phyloP scores from a whole-genome alignment of 2,888 invertebrate genomes.

The Thymelicus sylvestris region DNA sequence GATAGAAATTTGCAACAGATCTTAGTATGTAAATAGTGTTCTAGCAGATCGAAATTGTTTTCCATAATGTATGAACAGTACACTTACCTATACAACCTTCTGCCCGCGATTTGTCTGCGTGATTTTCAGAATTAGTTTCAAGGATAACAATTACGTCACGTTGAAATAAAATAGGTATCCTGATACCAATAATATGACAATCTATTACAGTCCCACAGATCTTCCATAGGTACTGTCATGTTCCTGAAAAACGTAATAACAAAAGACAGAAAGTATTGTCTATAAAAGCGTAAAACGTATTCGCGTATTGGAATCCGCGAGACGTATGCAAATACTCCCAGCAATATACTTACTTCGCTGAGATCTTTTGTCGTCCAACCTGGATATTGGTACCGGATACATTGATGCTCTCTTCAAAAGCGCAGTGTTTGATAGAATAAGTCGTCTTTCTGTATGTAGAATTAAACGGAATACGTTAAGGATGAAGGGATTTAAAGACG shows the following conservation, averaged over 20 bases:
- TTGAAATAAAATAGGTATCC: no score
- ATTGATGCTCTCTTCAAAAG: conserved; percentile 15
- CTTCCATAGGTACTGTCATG: not conserved
- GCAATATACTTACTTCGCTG: conserved; percentile 14
- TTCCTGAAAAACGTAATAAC: not conserved
- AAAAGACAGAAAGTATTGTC: not conserved
- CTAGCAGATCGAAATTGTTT: not conserved
- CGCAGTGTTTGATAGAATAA: conserved; percentile 5
- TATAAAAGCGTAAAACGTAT: conserved; percentile 3
- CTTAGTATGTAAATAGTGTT: not conserved
- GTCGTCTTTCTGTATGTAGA: not conserved
- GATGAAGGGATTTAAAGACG: not conserved
- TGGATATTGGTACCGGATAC: conserved; percentile 14
- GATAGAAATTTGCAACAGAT: not conserved
- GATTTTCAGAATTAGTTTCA: no score
- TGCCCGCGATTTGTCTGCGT: no score
- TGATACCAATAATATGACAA: no score
- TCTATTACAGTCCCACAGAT: no score
- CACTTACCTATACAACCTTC: no score
- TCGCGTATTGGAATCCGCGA: conserved; percentile 12
- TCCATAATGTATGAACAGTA: no score
- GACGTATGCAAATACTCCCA: not conserved
- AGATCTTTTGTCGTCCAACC: conserved; percentile 7
- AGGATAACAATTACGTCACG: no score
- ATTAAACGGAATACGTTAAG: not conserved